Evolutionary conservation across 2,888 invertebrate genomes (phyloP), one percentile per base, ranked within the genome.

Genomic region (Amphimallon solstitiale): DNA sequence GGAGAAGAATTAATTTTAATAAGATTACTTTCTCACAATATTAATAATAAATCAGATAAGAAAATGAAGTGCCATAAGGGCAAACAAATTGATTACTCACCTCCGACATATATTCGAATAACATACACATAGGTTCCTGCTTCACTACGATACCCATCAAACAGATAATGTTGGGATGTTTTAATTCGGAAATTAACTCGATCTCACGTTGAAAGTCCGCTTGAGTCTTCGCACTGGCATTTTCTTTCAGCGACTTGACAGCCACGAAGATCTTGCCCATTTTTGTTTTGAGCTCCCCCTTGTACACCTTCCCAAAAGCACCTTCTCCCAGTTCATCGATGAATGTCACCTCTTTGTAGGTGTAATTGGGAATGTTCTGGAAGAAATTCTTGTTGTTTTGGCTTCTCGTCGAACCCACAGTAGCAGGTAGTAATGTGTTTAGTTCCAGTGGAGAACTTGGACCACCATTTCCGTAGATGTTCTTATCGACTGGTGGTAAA

Each of bases 21-120:
- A n/a, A n/a, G n/a, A n/a, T n/a, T n/a, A n/a, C n/a, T n/a, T n/a
- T n/a, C n/a, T n/a, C n/a, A n/a, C n/a, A n/a, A n/a, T n/a, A n/a
- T n/a, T n/a, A n/a, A n/a, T n/a, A n/a, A n/a, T n/a, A n/a, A n/a
- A n/a, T n/a, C n/a, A n/a, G n/a, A n/a, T n/a, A n/a, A n/a, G n/a
- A n/a, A n/a, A n/a, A n/a, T n/a, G n/a, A n/a, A n/a, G n/a, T n/a
- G n/a, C n/a, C n/a, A n/a, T n/a, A n/a, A n/a, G n/a, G n/a, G n/a
- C n/a, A n/a, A n/a, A n/a, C n/a, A n/a, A n/a, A n/a, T n/a, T n/a
- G n/a, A 2, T 12, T 5, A 68, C 72, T 69, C 72, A 84, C 84
- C 78, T 85, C 90, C 0, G 94, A 92, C 97, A 98, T 98, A 79
- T 95, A 97, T 81, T 99, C 98, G 83, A 98, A 98, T 17, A 99